Evolutionary conservation across 1,140 invertebrate species (phyloP).

Genomic region (Drosophila chauvacae): DNA sequence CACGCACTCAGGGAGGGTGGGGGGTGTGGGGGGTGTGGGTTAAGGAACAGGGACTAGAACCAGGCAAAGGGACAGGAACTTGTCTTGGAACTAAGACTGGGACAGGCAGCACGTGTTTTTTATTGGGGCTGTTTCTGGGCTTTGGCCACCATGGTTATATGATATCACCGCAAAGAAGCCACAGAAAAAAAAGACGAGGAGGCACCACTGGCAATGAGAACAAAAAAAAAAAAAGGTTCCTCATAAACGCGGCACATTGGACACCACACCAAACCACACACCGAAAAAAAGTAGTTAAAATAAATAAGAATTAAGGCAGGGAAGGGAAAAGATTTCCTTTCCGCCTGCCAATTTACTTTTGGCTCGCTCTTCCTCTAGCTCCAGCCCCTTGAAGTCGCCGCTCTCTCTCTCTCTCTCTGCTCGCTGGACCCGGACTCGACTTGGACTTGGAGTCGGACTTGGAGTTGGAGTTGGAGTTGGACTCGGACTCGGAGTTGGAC

Average conservation of each 20-base stretch:
- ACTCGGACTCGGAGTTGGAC: neutral
- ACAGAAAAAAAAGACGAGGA: slow-evolving; percentile 55
- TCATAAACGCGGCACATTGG: slow-evolving; percentile 18
- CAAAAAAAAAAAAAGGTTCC: slow-evolving; percentile 32
- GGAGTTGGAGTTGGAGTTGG: neutral
- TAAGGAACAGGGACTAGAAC: too few species aligned
- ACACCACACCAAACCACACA: slow-evolving; percentile 16
- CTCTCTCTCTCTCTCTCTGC: neutral
- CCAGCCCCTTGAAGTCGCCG: slow-evolving; percentile 5
- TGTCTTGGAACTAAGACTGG: slow-evolving; percentile 1
- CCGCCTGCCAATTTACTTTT: slow-evolving; percentile 46
- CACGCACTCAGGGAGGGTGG: slow-evolving; percentile 2
- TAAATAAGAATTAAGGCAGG: slow-evolving; percentile 16
- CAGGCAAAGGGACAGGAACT: neutral
- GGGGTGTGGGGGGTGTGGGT: too few species aligned
- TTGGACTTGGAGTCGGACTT: neutral
- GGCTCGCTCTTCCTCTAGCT: slow-evolving; percentile 17
- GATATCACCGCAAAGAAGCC: slow-evolving; percentile 76
- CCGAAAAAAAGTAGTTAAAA: slow-evolving; percentile 21
- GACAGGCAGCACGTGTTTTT: slow-evolving; percentile 25
- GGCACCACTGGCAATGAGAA: slow-evolving; percentile 20
- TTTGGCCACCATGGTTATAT: slow-evolving; percentile 49
- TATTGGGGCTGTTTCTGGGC: slow-evolving; percentile 4
- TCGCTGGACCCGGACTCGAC: slow-evolving; percentile 1
- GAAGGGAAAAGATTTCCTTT: slow-evolving; percentile 25